phyloP scores from a whole-genome alignment of 2,797 vertebrate genomes.

The Tauraco hartlaubi region DNA sequence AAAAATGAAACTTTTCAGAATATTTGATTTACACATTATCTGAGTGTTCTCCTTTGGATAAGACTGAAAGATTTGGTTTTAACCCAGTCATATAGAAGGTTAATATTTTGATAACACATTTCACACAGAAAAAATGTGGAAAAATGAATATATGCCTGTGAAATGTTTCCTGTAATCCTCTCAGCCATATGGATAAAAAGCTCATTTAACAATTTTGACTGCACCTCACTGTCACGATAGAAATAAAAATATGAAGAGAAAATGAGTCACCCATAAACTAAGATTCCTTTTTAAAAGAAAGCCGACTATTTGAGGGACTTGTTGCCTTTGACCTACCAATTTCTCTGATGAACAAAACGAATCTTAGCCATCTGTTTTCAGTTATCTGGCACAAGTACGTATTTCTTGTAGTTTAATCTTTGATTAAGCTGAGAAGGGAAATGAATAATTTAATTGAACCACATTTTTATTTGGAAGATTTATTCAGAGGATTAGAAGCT shows the following conservation, averaged over 20 bases:
- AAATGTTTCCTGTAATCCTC: background rate
- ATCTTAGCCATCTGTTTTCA: slow-evolving; percentile 59
- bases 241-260: background rate
- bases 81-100: background rate
- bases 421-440: slow-evolving; percentile 55
- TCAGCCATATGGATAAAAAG: background rate
- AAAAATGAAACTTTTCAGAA: background rate
- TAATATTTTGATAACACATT: background rate
- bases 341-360: background rate
- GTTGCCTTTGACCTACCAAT: background rate
- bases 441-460: slow-evolving; percentile 60
- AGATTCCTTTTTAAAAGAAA: background rate
- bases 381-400: background rate
- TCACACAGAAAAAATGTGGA: background rate
- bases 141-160: background rate
- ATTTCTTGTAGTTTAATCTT: slow-evolving; percentile 46
- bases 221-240: background rate
- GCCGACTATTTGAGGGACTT: background rate
- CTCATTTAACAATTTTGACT: background rate
- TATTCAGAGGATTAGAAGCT: slow-evolving; percentile 37
- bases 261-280: background rate
- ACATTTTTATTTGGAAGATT: slow-evolving; percentile 45
- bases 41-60: background rate
- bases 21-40: background rate
- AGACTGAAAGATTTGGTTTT: background rate